A percentile compares a stretch with the other conserved stretches of the same genome.
phyloP scores from a whole-genome alignment of 2,113 vertebrate species.

The Xenopus tropicalis region UCB_Xtro_10.0 CM004451.2:10257501-10258000 shows the following conservation, averaged over 20 bases:
- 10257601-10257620: no score
- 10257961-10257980: slow-evolving; percentile 39
- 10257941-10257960: slow-evolving; percentile 40
- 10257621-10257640: no score
- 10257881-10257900: neutral
- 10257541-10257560: no score
- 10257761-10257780: neutral
- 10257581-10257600: no score
- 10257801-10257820: neutral
- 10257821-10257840: neutral
- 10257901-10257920: neutral
- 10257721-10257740: neutral
- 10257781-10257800: neutral
- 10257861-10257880: no score
- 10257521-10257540: no score
- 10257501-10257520: no score
- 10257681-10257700: neutral
- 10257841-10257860: neutral
- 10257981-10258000: slow-evolving; percentile 26
- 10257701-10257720: neutral
- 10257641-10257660: no score
- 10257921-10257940: neutral
- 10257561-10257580: no score
- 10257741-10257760: neutral
- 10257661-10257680: no score